phyloP scores from a whole-genome alignment of 2,113 vertebrate species.

The Sakesphorus luctuosus region DNA sequence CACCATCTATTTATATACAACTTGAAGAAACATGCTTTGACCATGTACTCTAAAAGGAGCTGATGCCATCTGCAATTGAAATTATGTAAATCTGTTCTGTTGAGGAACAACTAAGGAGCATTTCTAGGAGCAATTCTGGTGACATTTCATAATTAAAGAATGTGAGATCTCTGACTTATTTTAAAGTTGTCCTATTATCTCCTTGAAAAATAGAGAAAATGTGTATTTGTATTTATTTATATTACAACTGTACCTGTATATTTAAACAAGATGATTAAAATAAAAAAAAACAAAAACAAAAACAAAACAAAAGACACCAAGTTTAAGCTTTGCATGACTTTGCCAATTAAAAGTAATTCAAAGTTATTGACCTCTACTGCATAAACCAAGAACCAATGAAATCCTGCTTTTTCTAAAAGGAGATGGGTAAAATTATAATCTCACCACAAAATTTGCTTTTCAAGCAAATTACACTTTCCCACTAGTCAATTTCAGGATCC shows the following conservation, averaged over 20 bases:
- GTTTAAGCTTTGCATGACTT: background rate
- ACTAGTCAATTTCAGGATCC: background rate
- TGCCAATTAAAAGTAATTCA: background rate
- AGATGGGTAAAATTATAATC: background rate
- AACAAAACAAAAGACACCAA: background rate
- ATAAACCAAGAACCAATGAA: background rate
- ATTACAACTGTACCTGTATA: background rate
- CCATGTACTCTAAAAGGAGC: constrained; percentile 12
- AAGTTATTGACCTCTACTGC: background rate
- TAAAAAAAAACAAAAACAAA: too few relatives aligned
- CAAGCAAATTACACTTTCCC: background rate
- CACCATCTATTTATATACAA: constrained; percentile 30
- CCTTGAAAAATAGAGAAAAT: background rate
- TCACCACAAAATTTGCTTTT: background rate
- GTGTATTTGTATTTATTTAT: background rate
- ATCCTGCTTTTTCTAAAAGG: background rate
- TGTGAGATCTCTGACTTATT: background rate
- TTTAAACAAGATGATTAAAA: background rate
- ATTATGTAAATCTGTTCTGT: background rate
- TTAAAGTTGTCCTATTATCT: background rate
- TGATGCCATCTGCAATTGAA: constrained; percentile 36
- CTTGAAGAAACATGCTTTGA: constrained; percentile 30
- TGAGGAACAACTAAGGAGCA: background rate
- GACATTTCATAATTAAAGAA: background rate
- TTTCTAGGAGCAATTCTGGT: background rate